These are phyloP conservation scores for Neotragus pygmaeus DNA, from an alignment of 2,113 vertebrate genomes.

Conservation along the genomic window DNA sequence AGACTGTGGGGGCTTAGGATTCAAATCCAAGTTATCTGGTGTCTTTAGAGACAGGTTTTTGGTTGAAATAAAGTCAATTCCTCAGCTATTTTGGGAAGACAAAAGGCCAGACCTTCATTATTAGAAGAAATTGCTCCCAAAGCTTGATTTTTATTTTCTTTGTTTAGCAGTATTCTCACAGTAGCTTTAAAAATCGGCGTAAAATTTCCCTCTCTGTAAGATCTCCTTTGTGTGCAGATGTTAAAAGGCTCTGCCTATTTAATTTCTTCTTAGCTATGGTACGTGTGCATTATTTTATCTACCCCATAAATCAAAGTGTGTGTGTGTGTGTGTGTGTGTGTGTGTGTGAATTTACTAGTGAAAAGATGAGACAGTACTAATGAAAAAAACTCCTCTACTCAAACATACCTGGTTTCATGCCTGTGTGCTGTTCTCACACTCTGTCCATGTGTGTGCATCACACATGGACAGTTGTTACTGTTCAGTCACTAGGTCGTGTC, in stretches of 20 bases:
- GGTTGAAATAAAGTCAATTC: background rate
- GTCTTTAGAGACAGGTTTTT: background rate
- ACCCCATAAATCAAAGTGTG: background rate
- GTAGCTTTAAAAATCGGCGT: background rate
- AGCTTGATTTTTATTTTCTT: background rate
- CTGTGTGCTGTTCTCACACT: background rate
- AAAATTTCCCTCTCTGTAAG: background rate
- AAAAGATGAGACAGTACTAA: background rate
- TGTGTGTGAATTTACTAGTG: background rate
- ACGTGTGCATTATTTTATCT: background rate
- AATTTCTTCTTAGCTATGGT: background rate
- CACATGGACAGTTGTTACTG: accelerated
- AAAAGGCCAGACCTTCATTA: background rate
- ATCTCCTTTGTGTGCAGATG: background rate
- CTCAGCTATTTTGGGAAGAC: background rate
- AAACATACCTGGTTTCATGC: background rate
- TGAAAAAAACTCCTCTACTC: background rate
- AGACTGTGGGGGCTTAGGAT: background rate
- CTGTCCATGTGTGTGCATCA: background rate
- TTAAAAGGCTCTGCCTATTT: background rate
- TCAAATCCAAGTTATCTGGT: background rate
- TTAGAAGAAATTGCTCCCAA: background rate
- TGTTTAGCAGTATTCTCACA: background rate
- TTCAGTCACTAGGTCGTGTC: too few relatives aligned
- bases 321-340: background rate